Conservation (phyloP, 1,140 invertebrate species). For the Tetraneura akinire region DNA sequence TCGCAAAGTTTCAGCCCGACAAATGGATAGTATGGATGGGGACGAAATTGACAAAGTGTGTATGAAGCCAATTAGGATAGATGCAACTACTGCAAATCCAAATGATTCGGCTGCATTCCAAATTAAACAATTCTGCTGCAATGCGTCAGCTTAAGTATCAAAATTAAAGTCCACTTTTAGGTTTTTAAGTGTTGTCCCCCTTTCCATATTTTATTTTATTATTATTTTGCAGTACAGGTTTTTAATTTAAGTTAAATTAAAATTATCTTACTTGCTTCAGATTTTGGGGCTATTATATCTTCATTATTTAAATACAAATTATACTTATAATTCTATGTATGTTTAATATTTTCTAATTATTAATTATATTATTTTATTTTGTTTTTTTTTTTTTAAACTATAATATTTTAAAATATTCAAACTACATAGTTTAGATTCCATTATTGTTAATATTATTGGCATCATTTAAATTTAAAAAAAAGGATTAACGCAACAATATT, state of each 20-base stretch:
- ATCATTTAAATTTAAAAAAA: conserved; percentile 17
- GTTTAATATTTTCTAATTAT: conserved; percentile 49
- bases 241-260: conserved; percentile 46
- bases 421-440: conserved; percentile 37
- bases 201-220: conserved; percentile 41
- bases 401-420: conserved; percentile 26
- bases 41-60: conserved; percentile 51
- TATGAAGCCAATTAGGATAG: conserved; percentile 53
- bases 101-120: conserved; percentile 52
- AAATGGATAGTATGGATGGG: conserved; percentile 52
- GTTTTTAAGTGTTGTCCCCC: conserved; percentile 31
- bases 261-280: conserved; percentile 29
- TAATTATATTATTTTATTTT: conserved; percentile 40
- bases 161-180: conserved; percentile 36
- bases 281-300: conserved; percentile 34
- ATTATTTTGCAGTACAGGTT: conserved; percentile 38
- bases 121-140: conserved; percentile 52
- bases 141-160: conserved; percentile 49
- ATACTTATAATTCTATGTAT: conserved; percentile 48
- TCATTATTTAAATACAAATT: conserved; percentile 50
- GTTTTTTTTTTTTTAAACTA: conserved; percentile 18
- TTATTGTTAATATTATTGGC: conserved; percentile 40
- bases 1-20: conserved; percentile 53
- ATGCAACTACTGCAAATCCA: conserved; percentile 51
- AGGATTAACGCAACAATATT: background rate